Conservation (phyloP, 92 coral and sea anemone genomes). For the Paragorgia papillata region DNA sequence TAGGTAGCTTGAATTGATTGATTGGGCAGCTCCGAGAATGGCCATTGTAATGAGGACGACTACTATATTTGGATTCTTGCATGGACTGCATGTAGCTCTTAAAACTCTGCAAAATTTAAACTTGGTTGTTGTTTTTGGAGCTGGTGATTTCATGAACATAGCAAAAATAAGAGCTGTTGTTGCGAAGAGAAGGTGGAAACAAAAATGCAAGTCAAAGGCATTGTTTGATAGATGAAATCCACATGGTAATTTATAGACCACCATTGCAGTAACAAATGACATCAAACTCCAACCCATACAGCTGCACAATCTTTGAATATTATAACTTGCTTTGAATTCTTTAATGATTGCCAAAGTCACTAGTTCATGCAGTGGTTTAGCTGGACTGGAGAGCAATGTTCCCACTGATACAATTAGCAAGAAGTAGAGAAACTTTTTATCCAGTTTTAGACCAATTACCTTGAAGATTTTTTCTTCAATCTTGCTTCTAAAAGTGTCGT, state of each 20-base stretch:
- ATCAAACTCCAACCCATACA: slow-evolving; percentile 73
- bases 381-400: slow-evolving; percentile 66
- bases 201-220: slow-evolving; percentile 86
- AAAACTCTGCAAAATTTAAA: slow-evolving; percentile 69
- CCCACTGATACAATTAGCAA: slow-evolving; percentile 14
- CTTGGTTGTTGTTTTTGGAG: slow-evolving; percentile 69
- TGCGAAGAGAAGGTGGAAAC: slow-evolving; percentile 67
- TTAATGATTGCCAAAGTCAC: slow-evolving; percentile 68
- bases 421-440: slow-evolving; percentile 17
- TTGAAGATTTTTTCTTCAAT: slow-evolving; percentile 9
- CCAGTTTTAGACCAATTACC: slow-evolving; percentile 4
- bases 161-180: slow-evolving; percentile 70
- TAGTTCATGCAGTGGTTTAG: slow-evolving; percentile 62
- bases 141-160: slow-evolving; percentile 64
- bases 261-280: slow-evolving; percentile 66
- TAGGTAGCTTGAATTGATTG: slow-evolving; percentile 79
- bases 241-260: slow-evolving; percentile 73
- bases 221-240: slow-evolving; percentile 64
- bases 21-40: slow-evolving; percentile 89
- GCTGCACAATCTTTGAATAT: slow-evolving; percentile 59
- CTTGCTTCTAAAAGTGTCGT: background rate
- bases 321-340: slow-evolving; percentile 58
- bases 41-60: slow-evolving; percentile 72
- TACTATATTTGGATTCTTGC: slow-evolving; percentile 71
- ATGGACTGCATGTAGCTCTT: slow-evolving; percentile 66